These are phyloP conservation scores for Potamarius usumacintae DNA, from an alignment of 2,113 vertebrate species.

Conservation along the genomic window DNA sequence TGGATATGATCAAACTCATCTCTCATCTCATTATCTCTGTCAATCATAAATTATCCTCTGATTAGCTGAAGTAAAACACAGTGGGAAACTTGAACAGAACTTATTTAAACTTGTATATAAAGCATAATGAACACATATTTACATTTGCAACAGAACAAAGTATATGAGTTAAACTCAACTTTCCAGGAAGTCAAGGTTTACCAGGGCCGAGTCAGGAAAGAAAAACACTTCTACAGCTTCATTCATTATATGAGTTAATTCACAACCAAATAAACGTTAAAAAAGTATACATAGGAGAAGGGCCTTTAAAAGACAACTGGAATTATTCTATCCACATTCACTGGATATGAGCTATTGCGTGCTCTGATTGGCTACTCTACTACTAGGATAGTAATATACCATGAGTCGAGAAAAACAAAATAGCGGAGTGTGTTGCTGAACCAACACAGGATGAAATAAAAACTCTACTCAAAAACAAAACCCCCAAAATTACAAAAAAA, in stretches of 20 bases:
- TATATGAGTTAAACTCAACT: neutral
- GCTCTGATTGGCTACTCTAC: no score
- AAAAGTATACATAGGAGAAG: neutral
- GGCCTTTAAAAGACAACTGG: neutral
- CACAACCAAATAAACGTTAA: neutral
- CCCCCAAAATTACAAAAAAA: no score
- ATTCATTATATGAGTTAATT: neutral
- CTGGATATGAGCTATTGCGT: no score
- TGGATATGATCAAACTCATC: neutral
- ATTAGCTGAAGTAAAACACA: constrained; percentile 37
- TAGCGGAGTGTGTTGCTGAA: no score
- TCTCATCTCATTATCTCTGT: no score
- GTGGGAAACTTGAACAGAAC: neutral
- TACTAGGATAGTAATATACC: no score
- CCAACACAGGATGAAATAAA: no score
- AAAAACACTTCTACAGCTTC: neutral
- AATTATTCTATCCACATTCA: neutral
- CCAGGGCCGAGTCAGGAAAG: neutral
- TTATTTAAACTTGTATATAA: neutral
- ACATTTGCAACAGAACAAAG: neutral
- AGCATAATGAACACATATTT: neutral
- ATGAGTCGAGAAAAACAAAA: no score
- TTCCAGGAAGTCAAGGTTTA: neutral
- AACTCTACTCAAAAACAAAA: no score
- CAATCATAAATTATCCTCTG: neutral